phyloP scores from a whole-genome alignment of 2,113 vertebrate genomes.

The Callorhinus ursinus region DNA sequence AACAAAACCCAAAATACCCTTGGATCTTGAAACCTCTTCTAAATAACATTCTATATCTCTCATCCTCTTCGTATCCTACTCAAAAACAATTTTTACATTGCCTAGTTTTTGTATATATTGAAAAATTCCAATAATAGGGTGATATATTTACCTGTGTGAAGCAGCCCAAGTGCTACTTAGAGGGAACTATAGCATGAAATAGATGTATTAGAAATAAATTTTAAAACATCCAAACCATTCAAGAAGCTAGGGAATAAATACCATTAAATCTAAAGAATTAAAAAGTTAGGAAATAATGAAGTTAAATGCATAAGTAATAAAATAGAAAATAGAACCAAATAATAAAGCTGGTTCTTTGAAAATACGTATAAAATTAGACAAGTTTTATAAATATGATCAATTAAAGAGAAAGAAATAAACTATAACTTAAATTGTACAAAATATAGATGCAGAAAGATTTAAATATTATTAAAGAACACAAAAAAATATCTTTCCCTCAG shows the following conservation, averaged over 20 bases:
- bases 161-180: not conserved
- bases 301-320: not conserved
- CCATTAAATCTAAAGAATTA: not conserved
- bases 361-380: not conserved
- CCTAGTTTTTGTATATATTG: not conserved
- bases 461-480: not conserved
- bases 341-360: not conserved
- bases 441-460: not conserved
- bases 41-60: slow-evolving; percentile 31
- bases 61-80: not conserved
- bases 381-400: not conserved
- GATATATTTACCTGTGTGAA: not conserved
- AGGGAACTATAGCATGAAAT: not conserved
- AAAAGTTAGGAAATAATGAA: not conserved
- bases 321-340: not conserved
- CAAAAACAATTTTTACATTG: not conserved
- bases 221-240: not conserved
- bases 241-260: not conserved
- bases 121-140: not conserved
- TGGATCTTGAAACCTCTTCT: not conserved
- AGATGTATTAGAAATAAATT: not conserved
- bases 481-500: not conserved
- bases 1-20: not conserved
- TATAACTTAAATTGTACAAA: slow-evolving; percentile 23
- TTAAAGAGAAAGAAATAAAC: not conserved